Evolutionary conservation across 2,888 invertebrate species (phyloP), one percentile per base, ranked within the genome.

Genomic region (Morpho deidamia): DNA sequence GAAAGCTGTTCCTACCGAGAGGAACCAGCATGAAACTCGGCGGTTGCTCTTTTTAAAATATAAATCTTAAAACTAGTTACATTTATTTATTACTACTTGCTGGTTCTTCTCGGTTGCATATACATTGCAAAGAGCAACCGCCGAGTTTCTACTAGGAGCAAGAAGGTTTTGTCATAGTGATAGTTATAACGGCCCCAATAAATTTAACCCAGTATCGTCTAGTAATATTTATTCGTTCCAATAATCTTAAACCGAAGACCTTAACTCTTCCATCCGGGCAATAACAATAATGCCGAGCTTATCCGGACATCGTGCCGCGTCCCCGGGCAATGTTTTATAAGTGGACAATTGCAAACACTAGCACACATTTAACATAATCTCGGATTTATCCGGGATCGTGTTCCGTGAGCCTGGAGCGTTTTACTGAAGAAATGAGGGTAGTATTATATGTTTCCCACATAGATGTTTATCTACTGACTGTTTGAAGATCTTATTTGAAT

Each of bases 301-400:
- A 79, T 79, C 74, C 68, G 72, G 73, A 73, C 79, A 69, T 71
- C 78, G 73, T 76, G 76, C 69, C 69, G 74, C 75, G 80, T 80
- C 60, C 67, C 70, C 66, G 63, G 62, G 68, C 74, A 67, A 72
- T 73, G 72, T 74, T 75, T 75, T 77, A 73, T 78, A 81, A 79
- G 78, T 77, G 79, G 65, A 64, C 70, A 61, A 59, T 64, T 61
- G 63, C 68, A 65, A 65, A 67, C 69, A 75, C 70, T 70, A 68
- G 69, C 63, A 72, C 71, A 43, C 73, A 69, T 78, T 78, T 76
- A 75, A 72, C 81, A 81, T 81, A 82, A 83, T 81, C 80, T 78
- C 68, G 66, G 68, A 72, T 71, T 65, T 66, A 67, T 66, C 60
- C 53, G 14, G 56, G 49, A 9, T 10, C 40, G 40, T 48, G 40